Evolutionary conservation across 2,113 vertebrate species (phyloP).

Genomic region (Cariama cristata): DNA sequence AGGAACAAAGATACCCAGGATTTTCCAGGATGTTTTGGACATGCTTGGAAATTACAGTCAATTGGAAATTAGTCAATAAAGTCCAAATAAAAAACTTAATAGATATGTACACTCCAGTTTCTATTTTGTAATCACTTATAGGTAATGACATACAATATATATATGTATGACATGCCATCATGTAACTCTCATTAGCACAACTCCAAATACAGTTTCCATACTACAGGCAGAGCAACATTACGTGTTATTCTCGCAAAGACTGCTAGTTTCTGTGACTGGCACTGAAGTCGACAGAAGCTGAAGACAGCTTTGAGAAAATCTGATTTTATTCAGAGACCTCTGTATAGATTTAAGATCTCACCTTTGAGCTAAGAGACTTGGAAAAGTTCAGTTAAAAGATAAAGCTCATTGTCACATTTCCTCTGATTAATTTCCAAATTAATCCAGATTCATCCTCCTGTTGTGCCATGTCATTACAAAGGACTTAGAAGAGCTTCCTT

Average conservation of each 20-base stretch:
- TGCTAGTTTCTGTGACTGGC: not conserved
- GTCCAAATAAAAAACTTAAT: not conserved
- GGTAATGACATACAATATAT: not conserved
- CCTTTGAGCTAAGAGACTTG: not conserved
- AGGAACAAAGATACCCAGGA: not conserved
- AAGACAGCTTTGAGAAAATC: not conserved
- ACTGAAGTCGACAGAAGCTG: not conserved
- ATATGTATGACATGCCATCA: not conserved
- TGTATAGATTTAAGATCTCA: not conserved
- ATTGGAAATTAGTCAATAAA: not conserved
- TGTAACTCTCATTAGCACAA: not conserved
- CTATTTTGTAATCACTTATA: not conserved
- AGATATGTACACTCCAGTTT: not conserved
- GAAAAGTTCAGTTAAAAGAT: not conserved
- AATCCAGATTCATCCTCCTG: not conserved
- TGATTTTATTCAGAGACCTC: not conserved
- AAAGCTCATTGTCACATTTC: not conserved
- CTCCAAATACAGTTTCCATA: not conserved
- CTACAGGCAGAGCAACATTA: not conserved
- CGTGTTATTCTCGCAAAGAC: not conserved
- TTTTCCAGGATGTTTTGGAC: not conserved
- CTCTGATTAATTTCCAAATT: constrained; percentile 6
- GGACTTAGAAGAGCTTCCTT: constrained; percentile 15
- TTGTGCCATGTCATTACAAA: not conserved
- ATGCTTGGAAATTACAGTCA: not conserved